Conservation (phyloP, 2,797 vertebrate genomes). For the Anas georgica region DNA sequence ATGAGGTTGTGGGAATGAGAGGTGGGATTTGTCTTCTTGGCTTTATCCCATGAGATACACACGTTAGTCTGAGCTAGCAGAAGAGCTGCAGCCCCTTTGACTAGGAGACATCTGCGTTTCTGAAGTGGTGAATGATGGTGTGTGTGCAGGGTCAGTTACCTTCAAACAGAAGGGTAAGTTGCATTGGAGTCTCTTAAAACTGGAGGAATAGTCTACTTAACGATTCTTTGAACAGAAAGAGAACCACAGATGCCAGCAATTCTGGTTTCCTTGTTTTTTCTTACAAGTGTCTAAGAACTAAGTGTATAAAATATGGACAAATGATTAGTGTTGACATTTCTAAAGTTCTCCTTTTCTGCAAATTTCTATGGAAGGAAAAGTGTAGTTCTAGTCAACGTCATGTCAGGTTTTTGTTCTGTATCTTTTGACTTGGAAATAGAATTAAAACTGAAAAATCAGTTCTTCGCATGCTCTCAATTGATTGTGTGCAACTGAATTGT, state of each 20-base stretch:
- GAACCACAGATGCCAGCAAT: fast-evolving
- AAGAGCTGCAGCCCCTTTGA: neutral
- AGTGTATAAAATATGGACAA: neutral
- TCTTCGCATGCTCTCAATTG: neutral
- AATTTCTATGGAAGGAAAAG: neutral
- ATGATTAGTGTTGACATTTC: neutral
- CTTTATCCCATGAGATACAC: fast-evolving
- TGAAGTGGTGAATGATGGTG: neutral
- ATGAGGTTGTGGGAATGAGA: neutral
- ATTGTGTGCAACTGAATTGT: neutral
- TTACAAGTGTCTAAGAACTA: neutral
- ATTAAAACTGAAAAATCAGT: neutral
- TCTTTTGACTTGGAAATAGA: neutral
- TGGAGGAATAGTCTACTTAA: neutral
- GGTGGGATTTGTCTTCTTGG: neutral
- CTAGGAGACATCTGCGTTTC: neutral
- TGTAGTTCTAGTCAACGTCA: neutral
- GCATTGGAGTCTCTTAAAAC: neutral
- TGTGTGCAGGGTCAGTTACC: neutral
- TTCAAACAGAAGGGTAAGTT: neutral
- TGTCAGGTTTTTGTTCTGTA: neutral
- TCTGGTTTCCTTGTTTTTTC: neutral
- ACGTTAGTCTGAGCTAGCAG: neutral
- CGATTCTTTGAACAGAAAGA: neutral
- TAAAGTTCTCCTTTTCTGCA: neutral